phyloP scores from a whole-genome alignment of 2,113 vertebrate species.

The Grallaria varia region DNA sequence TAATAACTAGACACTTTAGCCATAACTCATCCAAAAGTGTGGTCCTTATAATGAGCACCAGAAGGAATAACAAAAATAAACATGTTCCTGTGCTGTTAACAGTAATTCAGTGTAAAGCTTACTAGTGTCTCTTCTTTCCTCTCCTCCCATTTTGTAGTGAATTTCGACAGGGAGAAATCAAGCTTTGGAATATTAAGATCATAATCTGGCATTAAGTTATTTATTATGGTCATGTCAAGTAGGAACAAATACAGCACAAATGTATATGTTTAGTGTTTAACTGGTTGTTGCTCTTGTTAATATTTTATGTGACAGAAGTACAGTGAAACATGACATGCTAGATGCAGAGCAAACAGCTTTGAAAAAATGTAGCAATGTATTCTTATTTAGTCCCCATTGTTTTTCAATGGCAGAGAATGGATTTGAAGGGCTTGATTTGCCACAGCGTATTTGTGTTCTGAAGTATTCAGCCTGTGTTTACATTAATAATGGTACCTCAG shows the following conservation, averaged over 20 bases:
- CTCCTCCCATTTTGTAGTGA: background rate
- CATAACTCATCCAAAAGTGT: background rate
- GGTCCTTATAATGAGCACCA: slow-evolving; percentile 34
- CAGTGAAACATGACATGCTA: background rate
- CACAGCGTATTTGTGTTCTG: background rate
- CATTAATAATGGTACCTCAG: background rate
- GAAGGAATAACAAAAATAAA: slow-evolving; percentile 53
- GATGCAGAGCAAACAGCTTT: background rate
- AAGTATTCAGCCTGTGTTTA: background rate
- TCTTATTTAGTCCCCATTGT: background rate
- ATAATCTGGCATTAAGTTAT: background rate
- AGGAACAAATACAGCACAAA: background rate
- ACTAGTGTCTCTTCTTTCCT: background rate
- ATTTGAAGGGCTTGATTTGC: background rate
- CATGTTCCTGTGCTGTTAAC: slow-evolving; percentile 14
- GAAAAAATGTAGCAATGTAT: background rate
- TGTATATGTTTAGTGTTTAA: background rate
- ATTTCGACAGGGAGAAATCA: background rate
- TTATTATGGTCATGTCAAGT: background rate
- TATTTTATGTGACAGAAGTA: background rate
- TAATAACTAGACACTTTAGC: background rate
- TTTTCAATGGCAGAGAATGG: background rate
- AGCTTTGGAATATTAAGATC: background rate
- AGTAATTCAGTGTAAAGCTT: background rate
- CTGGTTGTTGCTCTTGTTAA: background rate